A percentile compares a stretch with the other conserved stretches of the same genome.
phyloP scores from a whole-genome alignment of 2,113 vertebrate genomes.

The Spea multiplicata region DNA sequence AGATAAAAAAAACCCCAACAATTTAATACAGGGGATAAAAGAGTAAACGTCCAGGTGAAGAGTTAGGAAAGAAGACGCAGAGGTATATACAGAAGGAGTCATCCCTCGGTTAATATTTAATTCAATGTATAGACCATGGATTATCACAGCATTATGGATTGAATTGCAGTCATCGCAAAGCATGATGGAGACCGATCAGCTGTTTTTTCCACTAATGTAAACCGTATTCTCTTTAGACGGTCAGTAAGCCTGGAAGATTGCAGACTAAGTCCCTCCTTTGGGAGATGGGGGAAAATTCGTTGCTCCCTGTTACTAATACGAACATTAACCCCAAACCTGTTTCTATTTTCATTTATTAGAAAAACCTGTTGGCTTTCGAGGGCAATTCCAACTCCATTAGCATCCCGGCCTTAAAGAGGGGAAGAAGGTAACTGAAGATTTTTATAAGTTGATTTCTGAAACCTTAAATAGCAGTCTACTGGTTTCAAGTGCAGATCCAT shows the following conservation, averaged over 20 bases:
- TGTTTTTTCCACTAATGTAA: constrained; percentile 53
- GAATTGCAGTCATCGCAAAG: not conserved
- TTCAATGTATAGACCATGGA: too few relatives aligned
- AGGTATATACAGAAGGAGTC: too few relatives aligned
- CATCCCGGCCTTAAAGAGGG: constrained; percentile 44
- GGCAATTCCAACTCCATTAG: constrained; percentile 58
- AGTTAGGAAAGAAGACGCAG: too few relatives aligned
- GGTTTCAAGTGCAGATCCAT: constrained; percentile 65
- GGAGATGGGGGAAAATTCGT: constrained; percentile 44
- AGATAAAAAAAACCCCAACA: too few relatives aligned
- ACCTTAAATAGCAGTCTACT: constrained; percentile 56
- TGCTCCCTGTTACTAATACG: constrained; percentile 51
- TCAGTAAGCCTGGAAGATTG: constrained; percentile 53
- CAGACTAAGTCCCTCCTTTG: constrained; percentile 51
- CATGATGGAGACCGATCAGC: constrained; percentile 55
- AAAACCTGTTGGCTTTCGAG: constrained; percentile 55
- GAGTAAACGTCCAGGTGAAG: too few relatives aligned
- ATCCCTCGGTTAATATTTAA: too few relatives aligned
- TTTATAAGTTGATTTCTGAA: constrained; percentile 69
- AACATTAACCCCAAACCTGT: constrained; percentile 49
- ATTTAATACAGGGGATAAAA: too few relatives aligned
- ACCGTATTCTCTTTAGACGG: constrained; percentile 59
- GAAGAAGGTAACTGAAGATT: constrained; percentile 60
- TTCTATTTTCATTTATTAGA: constrained; percentile 60
- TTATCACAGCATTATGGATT: too few relatives aligned